Base-by-base conservation (phyloP, 2,888 invertebrate genomes). In the Malachius bipustulatus region DNA sequence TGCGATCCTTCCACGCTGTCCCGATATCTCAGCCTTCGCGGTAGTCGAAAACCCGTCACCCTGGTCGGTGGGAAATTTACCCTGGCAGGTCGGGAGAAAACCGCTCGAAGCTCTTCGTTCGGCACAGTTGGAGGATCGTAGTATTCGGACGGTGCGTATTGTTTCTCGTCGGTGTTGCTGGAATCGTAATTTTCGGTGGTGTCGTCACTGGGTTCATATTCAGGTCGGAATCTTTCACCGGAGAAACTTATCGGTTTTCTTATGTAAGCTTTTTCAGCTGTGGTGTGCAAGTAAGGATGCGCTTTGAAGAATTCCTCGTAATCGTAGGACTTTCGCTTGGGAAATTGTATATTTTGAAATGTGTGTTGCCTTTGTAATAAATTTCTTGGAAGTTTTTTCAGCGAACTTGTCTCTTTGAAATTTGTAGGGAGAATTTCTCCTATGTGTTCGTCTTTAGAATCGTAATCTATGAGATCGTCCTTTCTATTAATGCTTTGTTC, bases 351-450 rank as follows among this genome's bases (percentile, higher is more conserved):
- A 8, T 19, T 19, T 6, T 19, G 6, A n/a, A 19, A 19, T 8
- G 6, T 19, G 24, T 19, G 24, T 6, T n/a, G 24, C n/a, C n/a
- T 19, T 19, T 19, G 24, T 19, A 19, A 19, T 8, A 19, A 8
- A 19, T 19, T n/a, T 19, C 24, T 19, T 19, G n/a, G n/a, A n/a
- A 8, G 6, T 19, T n/a, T 19, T 19, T 19, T n/a, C 24, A 19
- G n/a, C 6, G 6, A 6, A n/a, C 6, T 8, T n/a, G n/a, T 36
- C 26, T 48, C 41, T 13, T 50, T 44, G 37, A 51, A 58, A 43
- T 52, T 45, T 3, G 54, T 42, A 4, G 60, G 60, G 32, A 63
- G 42, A 31, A 63, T 63, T 47, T 63, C 62, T 2, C 62, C 62
- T 28, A 63, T 62, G 35, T 63, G 62, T 41, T 63, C 62, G 30